A percentile compares a stretch with the other conserved stretches of the same genome.
Conservation (phyloP, 2,797 vertebrate genomes). For the Eulemur albifrons region DNA sequence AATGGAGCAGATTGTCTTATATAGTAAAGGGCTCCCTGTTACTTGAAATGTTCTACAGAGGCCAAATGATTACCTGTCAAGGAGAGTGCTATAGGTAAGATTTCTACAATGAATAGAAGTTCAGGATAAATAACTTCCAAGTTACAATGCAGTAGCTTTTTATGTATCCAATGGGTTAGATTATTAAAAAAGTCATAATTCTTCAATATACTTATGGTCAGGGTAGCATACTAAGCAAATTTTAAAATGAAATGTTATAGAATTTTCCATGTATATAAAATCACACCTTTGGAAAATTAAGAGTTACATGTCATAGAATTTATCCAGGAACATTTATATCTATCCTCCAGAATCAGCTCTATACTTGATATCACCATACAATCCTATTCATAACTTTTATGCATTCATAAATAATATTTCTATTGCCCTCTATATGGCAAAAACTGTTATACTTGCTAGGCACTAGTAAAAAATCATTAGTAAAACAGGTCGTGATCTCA, state of each 20-base stretch:
- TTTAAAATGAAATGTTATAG: not conserved
- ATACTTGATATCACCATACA: not conserved
- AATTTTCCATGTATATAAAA: not conserved
- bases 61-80: not conserved
- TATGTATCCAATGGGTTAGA: not conserved
- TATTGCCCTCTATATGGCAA: not conserved
- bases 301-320: not conserved
- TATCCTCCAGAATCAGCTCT: not conserved
- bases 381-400: not conserved
- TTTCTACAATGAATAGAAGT: not conserved
- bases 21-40: not conserved
- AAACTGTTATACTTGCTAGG: not conserved
- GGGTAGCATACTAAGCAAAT: conserved; percentile 6
- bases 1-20: not conserved
- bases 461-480: not conserved
- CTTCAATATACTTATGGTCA: not conserved
- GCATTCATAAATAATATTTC: not conserved
- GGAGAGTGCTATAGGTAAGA: not conserved
- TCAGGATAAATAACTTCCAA: conserved; percentile 19
- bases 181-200: not conserved
- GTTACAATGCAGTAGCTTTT: conserved; percentile 28
- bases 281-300: conserved; percentile 2
- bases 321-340: not conserved
- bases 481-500: not conserved
- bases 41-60: not conserved